These are phyloP conservation scores for Perccottus glenii DNA, from an alignment of 2,113 vertebrate species.

Conservation along the genomic window DNA sequence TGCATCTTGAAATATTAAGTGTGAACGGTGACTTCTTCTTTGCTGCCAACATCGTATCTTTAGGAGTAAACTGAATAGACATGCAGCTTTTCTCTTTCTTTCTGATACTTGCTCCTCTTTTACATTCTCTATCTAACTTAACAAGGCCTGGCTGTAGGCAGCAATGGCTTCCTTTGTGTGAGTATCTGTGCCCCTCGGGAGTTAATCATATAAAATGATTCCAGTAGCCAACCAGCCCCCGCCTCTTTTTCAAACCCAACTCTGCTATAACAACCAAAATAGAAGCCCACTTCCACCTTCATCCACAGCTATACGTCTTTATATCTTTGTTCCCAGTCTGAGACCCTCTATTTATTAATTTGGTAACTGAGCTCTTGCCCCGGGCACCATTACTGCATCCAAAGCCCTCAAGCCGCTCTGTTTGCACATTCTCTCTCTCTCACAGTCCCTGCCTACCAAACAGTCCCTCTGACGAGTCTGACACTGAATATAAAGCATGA, in stretches of 20 bases:
- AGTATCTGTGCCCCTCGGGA: conserved; percentile 69
- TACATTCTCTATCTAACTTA: conserved; percentile 46
- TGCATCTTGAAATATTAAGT: conserved; percentile 12
- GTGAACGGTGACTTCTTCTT: conserved; percentile 29
- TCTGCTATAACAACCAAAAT: conserved; percentile 56
- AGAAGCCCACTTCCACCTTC: conserved; percentile 22
- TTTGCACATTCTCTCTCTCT: conserved; percentile 43
- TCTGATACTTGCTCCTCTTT: conserved; percentile 14
- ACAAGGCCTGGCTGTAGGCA: conserved; percentile 43
- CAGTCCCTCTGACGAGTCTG: conserved; percentile 73
- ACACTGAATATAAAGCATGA: conserved; percentile 79
- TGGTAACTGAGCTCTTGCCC: conserved; percentile 57
- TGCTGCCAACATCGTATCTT: conserved; percentile 54
- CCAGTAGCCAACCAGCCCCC: conserved; percentile 58
- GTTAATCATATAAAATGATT: conserved; percentile 79
- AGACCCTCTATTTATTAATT: conserved; percentile 68
- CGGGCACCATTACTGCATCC: conserved; percentile 62
- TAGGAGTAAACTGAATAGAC: conserved; percentile 41
- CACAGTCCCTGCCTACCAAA: conserved; percentile 66
- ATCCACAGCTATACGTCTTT: conserved; percentile 18
- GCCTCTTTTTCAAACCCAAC: conserved; percentile 46
- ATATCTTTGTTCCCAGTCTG: conserved; percentile 22
- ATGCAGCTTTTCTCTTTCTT: conserved; percentile 27
- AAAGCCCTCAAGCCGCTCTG: conserved; percentile 40
- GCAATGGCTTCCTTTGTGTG: conserved; percentile 61